These are phyloP conservation scores for Bradynema listronoti DNA, from an alignment of 1,140 invertebrate genomes.

Conservation along the genomic window DNA sequence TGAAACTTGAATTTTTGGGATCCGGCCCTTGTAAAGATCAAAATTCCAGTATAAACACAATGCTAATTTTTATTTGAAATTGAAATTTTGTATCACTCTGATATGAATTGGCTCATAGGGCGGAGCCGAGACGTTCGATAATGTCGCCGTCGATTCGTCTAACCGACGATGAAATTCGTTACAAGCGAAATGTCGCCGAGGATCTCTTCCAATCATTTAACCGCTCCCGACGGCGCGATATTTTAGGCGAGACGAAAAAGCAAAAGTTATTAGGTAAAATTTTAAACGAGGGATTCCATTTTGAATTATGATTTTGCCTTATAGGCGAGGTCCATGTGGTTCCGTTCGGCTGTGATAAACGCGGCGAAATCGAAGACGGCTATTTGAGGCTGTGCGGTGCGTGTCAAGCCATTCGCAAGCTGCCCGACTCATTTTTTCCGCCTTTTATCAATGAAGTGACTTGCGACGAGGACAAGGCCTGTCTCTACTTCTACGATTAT, in stretches of 20 bases:
- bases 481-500: constrained; percentile 58
- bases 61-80: too few species aligned
- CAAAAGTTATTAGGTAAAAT: constrained; percentile 47
- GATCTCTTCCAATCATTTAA: constrained; percentile 43
- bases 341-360: constrained; percentile 57
- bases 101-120: constrained; percentile 23
- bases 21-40: too few species aligned
- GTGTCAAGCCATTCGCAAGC: constrained; percentile 53
- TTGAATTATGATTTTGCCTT: constrained; percentile 8
- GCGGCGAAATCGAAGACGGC: constrained; percentile 53
- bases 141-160: constrained; percentile 43
- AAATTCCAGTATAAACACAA: too few species aligned
- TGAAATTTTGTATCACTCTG: background rate
- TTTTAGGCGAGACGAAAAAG: constrained; percentile 20
- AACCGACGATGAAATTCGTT: constrained; percentile 38
- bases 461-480: constrained; percentile 58
- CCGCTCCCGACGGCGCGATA: constrained; percentile 21
- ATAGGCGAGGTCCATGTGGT: constrained; percentile 56
- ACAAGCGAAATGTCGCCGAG: constrained; percentile 41
- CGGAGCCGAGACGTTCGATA: constrained; percentile 42
- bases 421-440: constrained; percentile 56
- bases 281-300: background rate
- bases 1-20: too few species aligned
- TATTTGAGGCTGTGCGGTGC: constrained; percentile 55
- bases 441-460: constrained; percentile 58